Percentiles rank a stretch among this genome's conserved stretches.
phyloP scores from a whole-genome alignment of 1,140 invertebrate genomes.

The Protaetia brevitarsis region DNA sequence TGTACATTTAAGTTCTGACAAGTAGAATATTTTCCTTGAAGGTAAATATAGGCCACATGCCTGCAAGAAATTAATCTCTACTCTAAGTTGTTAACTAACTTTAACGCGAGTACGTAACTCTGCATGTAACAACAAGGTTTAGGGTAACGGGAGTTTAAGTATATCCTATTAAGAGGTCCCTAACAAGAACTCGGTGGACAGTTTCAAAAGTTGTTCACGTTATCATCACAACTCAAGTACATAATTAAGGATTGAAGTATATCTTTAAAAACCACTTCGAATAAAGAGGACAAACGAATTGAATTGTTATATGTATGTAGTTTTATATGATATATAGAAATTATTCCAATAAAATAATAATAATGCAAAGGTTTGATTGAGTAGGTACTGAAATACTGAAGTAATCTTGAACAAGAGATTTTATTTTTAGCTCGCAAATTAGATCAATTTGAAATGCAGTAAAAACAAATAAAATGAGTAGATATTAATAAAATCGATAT shows the following conservation, averaged over 20 bases:
- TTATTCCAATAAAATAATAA: no score
- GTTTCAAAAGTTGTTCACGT: background rate
- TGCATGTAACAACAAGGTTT: background rate
- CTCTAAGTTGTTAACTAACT: background rate
- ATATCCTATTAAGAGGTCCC: background rate
- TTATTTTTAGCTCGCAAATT: no score
- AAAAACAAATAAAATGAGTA: no score
- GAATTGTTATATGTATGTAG: background rate
- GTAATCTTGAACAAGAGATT: no score
- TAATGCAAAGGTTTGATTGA: no score
- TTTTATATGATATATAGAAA: no score
- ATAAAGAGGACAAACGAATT: background rate
- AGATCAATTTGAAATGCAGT: no score
- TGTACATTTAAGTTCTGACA: no score
- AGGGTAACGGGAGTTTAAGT: background rate
- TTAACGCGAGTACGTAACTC: background rate
- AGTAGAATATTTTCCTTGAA: no score
- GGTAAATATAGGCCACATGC: no score
- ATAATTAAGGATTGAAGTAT: background rate
- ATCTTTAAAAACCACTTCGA: background rate
- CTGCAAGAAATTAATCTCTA: background rate
- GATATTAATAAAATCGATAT: background rate
- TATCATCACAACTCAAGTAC: background rate
- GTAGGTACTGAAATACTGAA: no score
- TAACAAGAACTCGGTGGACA: constrained; percentile 1